These are phyloP conservation scores for Harpalus rubripes DNA, from an alignment of 2,888 invertebrate genomes.

Conservation along the genomic window DNA sequence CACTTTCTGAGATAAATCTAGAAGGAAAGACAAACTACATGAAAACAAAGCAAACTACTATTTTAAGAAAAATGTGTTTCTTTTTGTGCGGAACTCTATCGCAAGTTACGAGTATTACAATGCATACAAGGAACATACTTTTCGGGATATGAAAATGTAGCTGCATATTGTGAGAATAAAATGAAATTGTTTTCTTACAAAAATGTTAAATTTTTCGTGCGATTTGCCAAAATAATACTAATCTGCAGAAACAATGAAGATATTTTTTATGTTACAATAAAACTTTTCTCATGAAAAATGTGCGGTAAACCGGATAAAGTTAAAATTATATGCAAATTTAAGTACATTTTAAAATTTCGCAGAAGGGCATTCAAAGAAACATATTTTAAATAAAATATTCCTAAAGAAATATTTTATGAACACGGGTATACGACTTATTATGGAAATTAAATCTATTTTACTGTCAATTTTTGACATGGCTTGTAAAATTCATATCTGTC, in stretches of 20 bases:
- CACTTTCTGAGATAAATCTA: conserved; percentile 8
- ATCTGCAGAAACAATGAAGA: conserved; percentile 31
- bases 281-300: conserved; percentile 8
- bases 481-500: conserved; percentile 37
- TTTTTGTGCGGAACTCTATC: neutral
- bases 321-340: conserved; percentile 39
- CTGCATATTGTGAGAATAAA: conserved; percentile 26
- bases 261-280: conserved; percentile 8
- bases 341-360: conserved; percentile 25
- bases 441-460: conserved; percentile 35
- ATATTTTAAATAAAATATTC: conserved; percentile 29
- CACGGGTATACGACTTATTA: conserved; percentile 1
- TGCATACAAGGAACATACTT: conserved; percentile 28
- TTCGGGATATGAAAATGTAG: conserved; percentile 39
- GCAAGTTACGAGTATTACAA: neutral
- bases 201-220: conserved; percentile 24
- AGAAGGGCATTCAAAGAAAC: conserved; percentile 27
- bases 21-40: conserved; percentile 8
- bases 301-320: conserved; percentile 9
- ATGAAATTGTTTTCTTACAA: conserved; percentile 5
- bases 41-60: conserved; percentile 17
- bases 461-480: conserved; percentile 36
- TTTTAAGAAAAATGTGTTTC: conserved; percentile 40
- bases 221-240: conserved; percentile 38
- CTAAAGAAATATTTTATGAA: conserved; percentile 19